Percentiles rank a stretch among this genome's conserved stretches.
These are phyloP conservation scores for Plotosus lineatus DNA, from an alignment of 2,113 vertebrate species.

Conservation along the genomic window DNA sequence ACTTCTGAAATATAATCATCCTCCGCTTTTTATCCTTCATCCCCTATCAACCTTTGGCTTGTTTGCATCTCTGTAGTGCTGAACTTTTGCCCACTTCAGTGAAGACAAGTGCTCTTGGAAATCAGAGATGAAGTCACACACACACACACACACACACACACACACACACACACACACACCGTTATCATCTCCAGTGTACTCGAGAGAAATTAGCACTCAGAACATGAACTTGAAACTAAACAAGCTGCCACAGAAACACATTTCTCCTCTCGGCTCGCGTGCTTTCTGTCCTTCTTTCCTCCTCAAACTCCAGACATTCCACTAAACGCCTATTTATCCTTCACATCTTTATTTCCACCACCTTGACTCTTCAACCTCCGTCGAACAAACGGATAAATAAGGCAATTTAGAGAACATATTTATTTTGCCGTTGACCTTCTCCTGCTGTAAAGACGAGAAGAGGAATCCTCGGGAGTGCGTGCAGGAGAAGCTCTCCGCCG, in stretches of 20 bases:
- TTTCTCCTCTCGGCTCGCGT: slow-evolving; percentile 13
- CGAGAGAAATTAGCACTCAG: slow-evolving; percentile 42
- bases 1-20: slow-evolving; percentile 1
- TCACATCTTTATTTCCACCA: slow-evolving; percentile 17
- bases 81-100: slow-evolving; percentile 41
- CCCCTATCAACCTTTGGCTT: slow-evolving; percentile 37
- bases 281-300: not conserved
- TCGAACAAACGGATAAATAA: slow-evolving; percentile 34
- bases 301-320: slow-evolving; percentile 11
- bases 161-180: slow-evolving; percentile 9
- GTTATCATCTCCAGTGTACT: slow-evolving; percentile 31
- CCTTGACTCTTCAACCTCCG: slow-evolving; percentile 32
- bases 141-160: slow-evolving; percentile 14
- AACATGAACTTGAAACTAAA: slow-evolving; percentile 34
- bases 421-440: slow-evolving; percentile 45
- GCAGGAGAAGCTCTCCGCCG: slow-evolving; percentile 18
- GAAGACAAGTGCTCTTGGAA: slow-evolving; percentile 46
- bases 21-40: not conserved
- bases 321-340: slow-evolving; percentile 21
- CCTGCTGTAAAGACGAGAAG: slow-evolving; percentile 37
- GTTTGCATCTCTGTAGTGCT: slow-evolving; percentile 31
- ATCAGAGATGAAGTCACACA: slow-evolving; percentile 25
- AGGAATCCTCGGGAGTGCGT: slow-evolving; percentile 34
- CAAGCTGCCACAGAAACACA: slow-evolving; percentile 21
- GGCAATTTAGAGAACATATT: slow-evolving; percentile 40